Conservation (phyloP, 2,888 invertebrate species). For the Papilio protenor region DNA sequence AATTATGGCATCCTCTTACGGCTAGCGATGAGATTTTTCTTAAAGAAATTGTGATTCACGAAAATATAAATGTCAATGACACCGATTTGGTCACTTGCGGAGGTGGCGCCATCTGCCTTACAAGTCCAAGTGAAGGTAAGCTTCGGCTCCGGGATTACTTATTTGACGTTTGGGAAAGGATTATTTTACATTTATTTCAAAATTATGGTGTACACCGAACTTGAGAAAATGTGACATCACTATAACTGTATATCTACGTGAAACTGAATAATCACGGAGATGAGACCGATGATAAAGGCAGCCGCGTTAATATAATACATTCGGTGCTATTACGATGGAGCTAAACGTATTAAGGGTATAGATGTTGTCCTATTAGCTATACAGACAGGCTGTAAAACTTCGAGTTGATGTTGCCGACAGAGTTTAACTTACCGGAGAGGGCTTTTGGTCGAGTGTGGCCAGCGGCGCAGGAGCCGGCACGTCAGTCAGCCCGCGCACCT, state of each 20-base stretch:
- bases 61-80: slow-evolving; percentile 39
- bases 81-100: slow-evolving; percentile 27
- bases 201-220: background rate
- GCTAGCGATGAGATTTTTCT: slow-evolving; percentile 23
- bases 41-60: slow-evolving; percentile 39
- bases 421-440: slow-evolving; percentile 85
- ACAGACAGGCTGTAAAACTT: background rate
- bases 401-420: background rate
- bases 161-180: slow-evolving; percentile 24
- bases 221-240: background rate
- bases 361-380: background rate
- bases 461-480: slow-evolving; percentile 85
- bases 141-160: slow-evolving; percentile 12
- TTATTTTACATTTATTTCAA: slow-evolving; percentile 17
- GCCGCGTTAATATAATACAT: too few species aligned
- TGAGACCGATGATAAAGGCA: background rate
- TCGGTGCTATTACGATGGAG: background rate
- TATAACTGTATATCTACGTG: background rate
- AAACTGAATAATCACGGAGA: background rate
- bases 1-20: slow-evolving; percentile 36
- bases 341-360: background rate
- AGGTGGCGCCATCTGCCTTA: slow-evolving; percentile 34
- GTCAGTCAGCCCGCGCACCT: slow-evolving; percentile 94
- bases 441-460: slow-evolving; percentile 85
- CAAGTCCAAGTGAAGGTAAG: slow-evolving; percentile 22